Evolutionary conservation across 2,113 vertebrate genomes (phyloP), one percentile per base, ranked within the genome.

Genomic region (Nibea coibor): DNA sequence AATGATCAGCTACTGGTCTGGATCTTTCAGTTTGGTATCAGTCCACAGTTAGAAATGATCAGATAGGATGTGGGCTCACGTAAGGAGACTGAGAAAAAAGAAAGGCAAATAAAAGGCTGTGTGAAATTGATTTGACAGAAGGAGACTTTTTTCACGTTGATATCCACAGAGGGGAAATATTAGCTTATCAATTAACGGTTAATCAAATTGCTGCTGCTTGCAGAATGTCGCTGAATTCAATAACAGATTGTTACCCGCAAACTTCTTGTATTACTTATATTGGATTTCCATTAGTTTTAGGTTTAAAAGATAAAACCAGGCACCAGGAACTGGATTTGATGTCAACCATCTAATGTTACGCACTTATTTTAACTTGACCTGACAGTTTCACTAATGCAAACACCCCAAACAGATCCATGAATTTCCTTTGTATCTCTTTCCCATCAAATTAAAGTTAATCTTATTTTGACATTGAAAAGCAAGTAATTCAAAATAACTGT

Each of bases 171-270:
- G 51, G 10, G 39, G 26, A 71, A 80, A 65, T 75, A 66, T 83
- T 61, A 73, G 12, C 67, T 39, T 31, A 26, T 61, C 54, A 72
- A 10, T 61, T 84, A 58, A 53, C 1, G 2, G 53, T 47, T 53
- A 10, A 80, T 71, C 53, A 56, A 24, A 79, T 70, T 75, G 10
- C 54, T 0, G 16, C 43, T 58, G 31, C 26, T 31, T 63, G 35
- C 54, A 77, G 7, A 80, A 39, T 73, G 43, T 80, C 54, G 24
- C 26, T 48, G 17, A 70, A 76, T 72, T 62, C 14, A 73, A 48
- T 45, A 56, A 72, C 14, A 63, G 28, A 45, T 56, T 62, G 26
- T 24, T 80, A 39, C 39, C 5, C 0, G 47, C 28, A 50, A 45
- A 45, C 26, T 14, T 39, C 54, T 67, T n/a, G 20, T 17, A 75